A percentile compares a stretch with the other conserved stretches of the same genome.
Evolutionary conservation across 1,140 invertebrate species (phyloP).

Genomic region (Telenomus remus): DNA sequence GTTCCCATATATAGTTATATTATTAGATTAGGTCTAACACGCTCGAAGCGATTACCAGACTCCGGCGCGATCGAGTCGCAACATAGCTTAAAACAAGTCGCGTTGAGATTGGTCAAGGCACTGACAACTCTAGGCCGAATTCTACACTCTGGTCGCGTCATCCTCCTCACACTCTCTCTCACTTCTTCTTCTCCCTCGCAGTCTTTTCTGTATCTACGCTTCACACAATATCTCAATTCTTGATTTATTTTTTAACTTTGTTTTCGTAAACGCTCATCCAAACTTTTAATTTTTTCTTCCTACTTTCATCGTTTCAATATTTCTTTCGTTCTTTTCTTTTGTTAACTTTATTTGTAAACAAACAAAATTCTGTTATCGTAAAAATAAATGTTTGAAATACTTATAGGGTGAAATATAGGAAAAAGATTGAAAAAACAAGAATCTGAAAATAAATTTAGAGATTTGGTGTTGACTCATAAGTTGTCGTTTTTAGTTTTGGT

Average conservation of each 20-base stretch:
- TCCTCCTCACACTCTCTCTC: constrained; percentile 32
- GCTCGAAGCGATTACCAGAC: constrained; percentile 57
- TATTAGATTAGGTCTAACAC: constrained; percentile 23
- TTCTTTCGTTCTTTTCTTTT: too few relatives aligned
- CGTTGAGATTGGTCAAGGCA: constrained; percentile 75
- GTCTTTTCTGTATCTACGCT: constrained; percentile 16
- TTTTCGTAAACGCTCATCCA: constrained; percentile 2
- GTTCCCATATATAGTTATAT: neutral
- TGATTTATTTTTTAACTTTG: constrained; percentile 33
- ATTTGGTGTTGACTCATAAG: too few relatives aligned
- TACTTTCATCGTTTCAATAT: too few relatives aligned
- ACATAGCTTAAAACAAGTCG: constrained; percentile 74
- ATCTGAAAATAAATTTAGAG: too few relatives aligned
- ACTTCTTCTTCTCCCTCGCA: constrained; percentile 32
- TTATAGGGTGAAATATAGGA: too few relatives aligned
- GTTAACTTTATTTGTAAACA: too few relatives aligned
- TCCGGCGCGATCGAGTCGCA: constrained; percentile 65
- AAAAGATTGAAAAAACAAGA: too few relatives aligned
- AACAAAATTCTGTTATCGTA: too few relatives aligned
- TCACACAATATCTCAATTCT: constrained; percentile 15
- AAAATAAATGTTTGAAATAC: too few relatives aligned
- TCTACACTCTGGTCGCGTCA: constrained; percentile 55
- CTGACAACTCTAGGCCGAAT: constrained; percentile 69
- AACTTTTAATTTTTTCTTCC: too few relatives aligned
- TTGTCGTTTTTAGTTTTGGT: too few relatives aligned